phyloP scores from a whole-genome alignment of 2,797 vertebrate species.

The Salarias fasciatus region DNA sequence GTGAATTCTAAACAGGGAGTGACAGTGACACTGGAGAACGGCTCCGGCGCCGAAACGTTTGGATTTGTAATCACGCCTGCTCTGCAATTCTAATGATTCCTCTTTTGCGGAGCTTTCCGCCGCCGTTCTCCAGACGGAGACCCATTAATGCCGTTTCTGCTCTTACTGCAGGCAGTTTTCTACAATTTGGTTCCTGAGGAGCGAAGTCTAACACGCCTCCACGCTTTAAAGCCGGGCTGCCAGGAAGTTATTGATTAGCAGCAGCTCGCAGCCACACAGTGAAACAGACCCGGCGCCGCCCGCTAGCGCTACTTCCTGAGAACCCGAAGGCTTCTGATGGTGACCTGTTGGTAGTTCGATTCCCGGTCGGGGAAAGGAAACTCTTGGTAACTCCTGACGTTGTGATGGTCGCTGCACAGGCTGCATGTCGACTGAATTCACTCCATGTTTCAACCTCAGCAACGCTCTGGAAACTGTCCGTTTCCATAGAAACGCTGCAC shows the following conservation, averaged over 20 bases:
- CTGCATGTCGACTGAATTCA: no score
- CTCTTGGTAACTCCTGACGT: no score
- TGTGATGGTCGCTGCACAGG: no score
- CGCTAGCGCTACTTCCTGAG: slow-evolving; percentile 13
- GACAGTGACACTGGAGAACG: slow-evolving; percentile 46
- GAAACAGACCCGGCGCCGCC: slow-evolving; percentile 22
- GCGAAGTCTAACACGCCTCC: slow-evolving; percentile 21
- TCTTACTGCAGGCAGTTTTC: slow-evolving; percentile 23
- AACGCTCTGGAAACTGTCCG: no score
- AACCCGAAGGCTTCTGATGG: no score
- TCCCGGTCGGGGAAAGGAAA: no score
- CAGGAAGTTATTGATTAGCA: slow-evolving; percentile 53
- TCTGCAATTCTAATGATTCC: slow-evolving; percentile 59
- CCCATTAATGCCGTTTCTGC: slow-evolving; percentile 25
- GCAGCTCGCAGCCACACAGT: slow-evolving; percentile 16
- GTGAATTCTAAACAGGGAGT: slow-evolving; percentile 43
- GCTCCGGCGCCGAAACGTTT: slow-evolving; percentile 53
- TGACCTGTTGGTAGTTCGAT: no score
- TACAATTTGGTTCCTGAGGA: slow-evolving; percentile 13
- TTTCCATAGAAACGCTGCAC: no score
- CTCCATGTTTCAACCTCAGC: no score
- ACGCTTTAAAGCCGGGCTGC: slow-evolving; percentile 18
- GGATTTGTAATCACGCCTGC: slow-evolving; percentile 55
- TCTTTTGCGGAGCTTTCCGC: slow-evolving; percentile 30
- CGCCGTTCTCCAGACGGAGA: slow-evolving; percentile 8